These are phyloP conservation scores for Clytia hemisphaerica DNA, from an alignment of 30 jellyfish, hydroid and myxozoan genomes.

Conservation along the genomic window DNA sequence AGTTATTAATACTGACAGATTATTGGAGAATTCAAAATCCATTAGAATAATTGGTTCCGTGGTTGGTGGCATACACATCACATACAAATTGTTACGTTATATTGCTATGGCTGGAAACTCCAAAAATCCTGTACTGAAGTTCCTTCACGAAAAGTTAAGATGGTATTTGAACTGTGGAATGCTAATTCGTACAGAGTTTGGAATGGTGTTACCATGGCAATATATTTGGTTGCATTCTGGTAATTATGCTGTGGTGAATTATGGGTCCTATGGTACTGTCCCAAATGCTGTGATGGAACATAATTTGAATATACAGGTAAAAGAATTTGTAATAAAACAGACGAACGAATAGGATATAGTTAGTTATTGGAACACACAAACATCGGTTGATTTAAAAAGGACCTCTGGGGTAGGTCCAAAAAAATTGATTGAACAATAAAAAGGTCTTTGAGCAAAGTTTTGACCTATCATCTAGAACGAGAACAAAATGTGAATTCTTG, in stretches of 20 bases:
- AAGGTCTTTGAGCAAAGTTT: too few relatives aligned
- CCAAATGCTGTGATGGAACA: constrained; percentile 69
- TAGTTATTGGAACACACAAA: too few relatives aligned
- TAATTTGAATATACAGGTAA: constrained; percentile 56
- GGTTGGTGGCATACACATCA: not conserved
- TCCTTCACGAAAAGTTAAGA: constrained; percentile 47
- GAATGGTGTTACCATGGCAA: constrained; percentile 33
- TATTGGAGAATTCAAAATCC: too few relatives aligned
- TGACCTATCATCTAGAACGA: too few relatives aligned
- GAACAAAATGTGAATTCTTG: too few relatives aligned
- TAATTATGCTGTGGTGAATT: constrained; percentile 49
- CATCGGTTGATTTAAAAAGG: too few relatives aligned
- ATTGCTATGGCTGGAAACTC: constrained; percentile 15
- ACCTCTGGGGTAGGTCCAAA: too few relatives aligned
- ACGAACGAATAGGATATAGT: too few relatives aligned
- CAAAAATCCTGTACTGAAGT: not conserved
- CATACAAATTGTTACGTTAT: constrained; percentile 2
- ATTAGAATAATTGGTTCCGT: too few relatives aligned
- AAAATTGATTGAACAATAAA: too few relatives aligned
- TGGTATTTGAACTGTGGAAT: constrained; percentile 65
- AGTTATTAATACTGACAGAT: too few relatives aligned
- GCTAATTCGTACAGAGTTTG: constrained; percentile 28
- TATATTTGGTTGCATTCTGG: constrained; percentile 1
- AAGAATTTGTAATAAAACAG: too few relatives aligned
- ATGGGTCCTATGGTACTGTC: constrained; percentile 88